These are phyloP conservation scores for Fragum fragum DNA, from an alignment of 2,888 invertebrate genomes.

Conservation along the genomic window DNA sequence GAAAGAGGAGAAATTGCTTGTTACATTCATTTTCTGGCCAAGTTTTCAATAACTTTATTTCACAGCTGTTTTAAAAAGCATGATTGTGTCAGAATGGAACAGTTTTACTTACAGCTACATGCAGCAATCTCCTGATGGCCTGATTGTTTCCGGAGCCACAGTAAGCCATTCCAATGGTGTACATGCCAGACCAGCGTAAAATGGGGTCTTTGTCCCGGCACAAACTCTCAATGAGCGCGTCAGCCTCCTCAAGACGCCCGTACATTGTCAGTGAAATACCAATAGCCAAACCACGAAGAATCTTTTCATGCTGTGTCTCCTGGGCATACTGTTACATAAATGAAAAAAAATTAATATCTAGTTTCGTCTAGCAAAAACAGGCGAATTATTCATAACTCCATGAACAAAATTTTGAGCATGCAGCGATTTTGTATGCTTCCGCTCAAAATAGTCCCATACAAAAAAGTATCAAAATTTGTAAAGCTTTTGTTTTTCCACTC, in stretches of 20 bases:
- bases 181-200: constrained; percentile 98
- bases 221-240: constrained; percentile 95
- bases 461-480: no score
- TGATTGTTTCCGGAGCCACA: constrained; percentile 99
- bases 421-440: no score
- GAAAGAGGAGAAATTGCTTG: neutral
- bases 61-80: neutral
- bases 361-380: no score
- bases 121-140: constrained; percentile 97
- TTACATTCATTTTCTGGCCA: neutral
- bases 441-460: no score
- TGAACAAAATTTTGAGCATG: no score
- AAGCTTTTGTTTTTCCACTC: no score
- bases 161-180: constrained; percentile 99
- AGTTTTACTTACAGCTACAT: constrained; percentile 94
- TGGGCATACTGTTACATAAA: constrained; percentile 95
- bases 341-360: no score
- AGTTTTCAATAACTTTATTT: neutral
- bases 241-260: constrained; percentile 98
- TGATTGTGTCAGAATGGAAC: neutral
- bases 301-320: constrained; percentile 99
- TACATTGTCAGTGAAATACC: constrained; percentile 99
- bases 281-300: constrained; percentile 97
- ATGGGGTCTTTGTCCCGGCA: constrained; percentile 98
- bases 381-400: no score